Percentiles rank a stretch among this genome's conserved stretches.
Conservation (phyloP, 2,113 vertebrate genomes). For the Chaetura pelagica region DNA sequence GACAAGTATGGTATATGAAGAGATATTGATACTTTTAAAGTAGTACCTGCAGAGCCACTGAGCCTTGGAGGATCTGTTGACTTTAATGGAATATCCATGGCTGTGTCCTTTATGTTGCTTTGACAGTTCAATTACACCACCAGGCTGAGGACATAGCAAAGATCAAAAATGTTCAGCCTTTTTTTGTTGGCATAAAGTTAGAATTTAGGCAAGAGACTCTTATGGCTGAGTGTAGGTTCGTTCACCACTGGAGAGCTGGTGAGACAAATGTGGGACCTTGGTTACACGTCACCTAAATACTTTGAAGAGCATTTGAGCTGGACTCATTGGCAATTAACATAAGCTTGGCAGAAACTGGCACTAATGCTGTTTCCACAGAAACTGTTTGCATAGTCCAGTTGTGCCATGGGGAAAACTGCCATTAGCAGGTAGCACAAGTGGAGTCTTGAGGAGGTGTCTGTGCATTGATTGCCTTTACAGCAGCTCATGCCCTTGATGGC, state of each 20-base stretch:
- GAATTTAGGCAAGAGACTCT: background rate
- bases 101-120: background rate
- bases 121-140: background rate
- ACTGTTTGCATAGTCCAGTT: background rate
- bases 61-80: background rate
- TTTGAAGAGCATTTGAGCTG: background rate
- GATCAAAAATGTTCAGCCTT: background rate
- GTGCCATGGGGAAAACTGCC: background rate
- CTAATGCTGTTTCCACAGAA: conserved; percentile 25
- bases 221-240: background rate
- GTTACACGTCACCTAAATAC: background rate
- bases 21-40: background rate
- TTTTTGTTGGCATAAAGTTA: background rate
- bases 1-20: background rate
- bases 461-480: background rate
- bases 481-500: background rate
- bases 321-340: conserved; percentile 22
- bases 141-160: fast-evolving
- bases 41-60: background rate
- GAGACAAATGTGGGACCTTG: background rate
- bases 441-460: background rate
- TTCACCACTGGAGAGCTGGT: background rate
- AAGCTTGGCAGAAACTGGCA: conserved; percentile 61
- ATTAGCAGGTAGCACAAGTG: background rate
- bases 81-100: background rate